Base-by-base conservation (phyloP, 30 jellyfish, hydroid and myxozoan species). In the Chrysaora quinquecirrha region DNA sequence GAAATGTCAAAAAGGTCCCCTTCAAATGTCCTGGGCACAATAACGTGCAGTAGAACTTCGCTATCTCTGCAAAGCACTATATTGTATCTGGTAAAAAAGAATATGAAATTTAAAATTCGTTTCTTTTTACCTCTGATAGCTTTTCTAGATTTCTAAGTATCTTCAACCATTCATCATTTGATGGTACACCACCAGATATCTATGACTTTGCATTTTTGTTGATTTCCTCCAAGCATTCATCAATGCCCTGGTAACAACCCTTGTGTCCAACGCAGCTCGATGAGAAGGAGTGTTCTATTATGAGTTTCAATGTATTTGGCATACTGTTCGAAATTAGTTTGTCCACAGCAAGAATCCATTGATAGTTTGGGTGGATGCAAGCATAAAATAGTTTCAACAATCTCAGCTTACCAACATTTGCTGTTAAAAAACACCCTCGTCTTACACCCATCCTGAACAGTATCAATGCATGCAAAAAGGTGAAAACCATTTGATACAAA, bases 241-340 rank as follows among this genome's bases (percentile, higher is more conserved):
- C n/a, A n/a, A n/a, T n/a, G n/a, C 30, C 82, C 33, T 70, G 82
- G 32, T 34, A 34, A 34, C 22, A 72, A 10, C 82, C 82, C 9
- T 70, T 43, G 58, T 16, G 16, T 43, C 58, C 58, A 6, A 16
- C 16, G 9, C 58, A 6, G 16, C 58, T 43, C 12, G 16, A 9
- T 43, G 58, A 43, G 16, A 6, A 43, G 9, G 58, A 43, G 12
- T 43, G 12, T 43, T 43, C 58, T 16, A 43, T 43, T 43, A 43
- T 16, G 16, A 43, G 16, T 16, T 43, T 43, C 58, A 43, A 6
- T 9, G 9, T 16, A 43, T 6, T 16, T 43, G 58, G 58, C 58
- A 43, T 43, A 9, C 9, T 43, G 9, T 9, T 16, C 9, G 9
- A 6, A 9, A 9, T 6, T 6, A 43, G 58, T 43, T 43, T 43